A percentile compares a stretch with the other conserved stretches of the same genome.
Conservation (phyloP, 2,113 vertebrate species). For the Rousettus leschenaultii region DNA sequence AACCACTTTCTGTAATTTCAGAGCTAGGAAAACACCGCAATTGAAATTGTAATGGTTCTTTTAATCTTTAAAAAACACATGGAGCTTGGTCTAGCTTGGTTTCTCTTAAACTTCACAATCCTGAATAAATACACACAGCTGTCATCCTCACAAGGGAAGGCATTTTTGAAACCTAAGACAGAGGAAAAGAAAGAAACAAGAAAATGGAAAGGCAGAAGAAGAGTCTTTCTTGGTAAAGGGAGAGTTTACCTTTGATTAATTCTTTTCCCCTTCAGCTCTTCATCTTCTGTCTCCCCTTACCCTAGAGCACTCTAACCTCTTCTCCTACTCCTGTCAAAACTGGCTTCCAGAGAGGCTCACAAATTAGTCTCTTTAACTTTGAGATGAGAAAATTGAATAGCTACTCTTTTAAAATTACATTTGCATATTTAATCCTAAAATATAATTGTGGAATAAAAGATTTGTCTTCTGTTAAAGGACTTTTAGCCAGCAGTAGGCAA, state of each 20-base stretch:
- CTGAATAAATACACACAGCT: neutral
- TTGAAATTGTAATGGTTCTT: neutral
- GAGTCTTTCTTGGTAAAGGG: neutral
- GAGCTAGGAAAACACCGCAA: neutral
- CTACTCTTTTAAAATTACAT: neutral
- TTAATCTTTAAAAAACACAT: neutral
- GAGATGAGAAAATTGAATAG: neutral
- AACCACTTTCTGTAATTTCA: neutral
- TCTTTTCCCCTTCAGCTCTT: neutral
- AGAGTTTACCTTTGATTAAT: neutral
- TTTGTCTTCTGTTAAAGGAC: neutral
- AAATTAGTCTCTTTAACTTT: neutral
- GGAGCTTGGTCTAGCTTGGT: neutral
- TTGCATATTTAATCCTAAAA: conserved; percentile 13
- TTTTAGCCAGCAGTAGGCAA: neutral
- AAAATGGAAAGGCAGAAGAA: neutral
- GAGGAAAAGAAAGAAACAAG: neutral
- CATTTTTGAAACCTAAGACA: neutral
- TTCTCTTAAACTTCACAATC: neutral
- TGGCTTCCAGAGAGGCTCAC: neutral
- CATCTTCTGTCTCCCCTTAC: neutral
- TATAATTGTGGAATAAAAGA: neutral
- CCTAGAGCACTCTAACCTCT: neutral
- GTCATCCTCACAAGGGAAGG: neutral
- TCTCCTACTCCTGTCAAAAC: neutral